Evolutionary conservation across 2,888 invertebrate genomes (phyloP), one percentile per base, ranked within the genome.

Genomic region (Phortica okadai): DNA sequence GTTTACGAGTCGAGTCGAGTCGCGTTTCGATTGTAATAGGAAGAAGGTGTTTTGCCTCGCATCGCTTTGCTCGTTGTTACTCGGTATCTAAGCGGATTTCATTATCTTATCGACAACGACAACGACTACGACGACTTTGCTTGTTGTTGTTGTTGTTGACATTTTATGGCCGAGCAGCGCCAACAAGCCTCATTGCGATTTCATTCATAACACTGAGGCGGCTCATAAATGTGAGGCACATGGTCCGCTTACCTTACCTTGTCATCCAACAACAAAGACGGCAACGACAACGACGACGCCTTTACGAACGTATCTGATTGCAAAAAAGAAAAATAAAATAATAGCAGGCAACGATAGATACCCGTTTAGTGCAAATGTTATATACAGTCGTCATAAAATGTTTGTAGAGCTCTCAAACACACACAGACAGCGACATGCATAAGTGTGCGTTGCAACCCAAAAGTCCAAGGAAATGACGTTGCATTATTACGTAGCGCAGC

Each of bases 51-150:
- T 69, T 50, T 21, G 54, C 33, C 1, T 33, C 33, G 33, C 54
- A 54, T 14, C 54, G 21, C 11, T 64, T 50, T 45, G 44, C 10
- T 41, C 11, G 7, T 16, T 69, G 44, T 33, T 45, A 6, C 56
- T 69, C n/a, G 82, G 85, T 85, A 85, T 85, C 85, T 85, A 85
- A 85, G 85, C 88, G 85, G 85, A 86, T 85, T 85, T 85, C 83
- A 85, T 85, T 88, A 85, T 85, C 85, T 85, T 85, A 85, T 85
- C 85, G 84, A 11, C 25, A 11, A 33, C 33, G 33, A 33, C 33
- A 1, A 33, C 33, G 33, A 33, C 33, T 33, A 33, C 33, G 33
- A 33, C 33, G 33, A 25, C 16, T 66, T 74, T 74, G 73, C 74
- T 14, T 69, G 44, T 64, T 50, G 74, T 56, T 56, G 56, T 56